Base-by-base conservation (phyloP, 2,113 vertebrate species). In the Ammodytes dubius region DNA sequence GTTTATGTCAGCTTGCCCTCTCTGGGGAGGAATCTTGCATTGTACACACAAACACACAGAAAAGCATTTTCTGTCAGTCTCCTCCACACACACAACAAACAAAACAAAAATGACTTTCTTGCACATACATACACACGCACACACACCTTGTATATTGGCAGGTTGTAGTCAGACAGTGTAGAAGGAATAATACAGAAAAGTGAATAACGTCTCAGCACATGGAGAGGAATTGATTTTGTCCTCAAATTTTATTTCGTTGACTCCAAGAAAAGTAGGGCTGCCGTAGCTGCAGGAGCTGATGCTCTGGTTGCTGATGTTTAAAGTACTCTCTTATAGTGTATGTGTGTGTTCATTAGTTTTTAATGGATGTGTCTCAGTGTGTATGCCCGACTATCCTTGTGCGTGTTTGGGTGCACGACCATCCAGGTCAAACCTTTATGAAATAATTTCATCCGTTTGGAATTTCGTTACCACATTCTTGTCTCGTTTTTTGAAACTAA, bases 1-100 rank as follows among this genome's bases (percentile, higher is more conserved):
- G 71, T 69, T 83, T 61, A 66, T 85, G 74, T 89, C 82, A 88
- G 67, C 77, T 67, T 37, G 14, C 70, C 78, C 19, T 65, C 75
- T 74, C 39, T 27, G 5, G 74, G 82, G 63, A 70, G 74, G 63
- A 77, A 69, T 76, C 77, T 85, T 61, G 58, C 60, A 73, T 57
- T 59, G 43, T 19, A 58, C 73, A 39, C 69, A 60, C 40, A 50
- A n/a, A 56, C 58, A 76, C 71, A 60, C 14, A 65, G 13, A 52
- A n/a, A n/a, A n/a, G 49, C 19, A 56, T 64, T 45, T 54, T n/a
- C 63, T 17, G 47, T 40, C 54, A 56, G 69, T 74, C 47, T 54
- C 60, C 52, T 63, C 49, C 40, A 61, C 66, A 53, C 39, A 27
- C 56, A 53, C 47, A 61, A 27, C 27, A 27, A 27, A 27, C 27